Base-by-base conservation (phyloP, 2,113 vertebrate genomes). In the Lasiurus cinereus region DNA sequence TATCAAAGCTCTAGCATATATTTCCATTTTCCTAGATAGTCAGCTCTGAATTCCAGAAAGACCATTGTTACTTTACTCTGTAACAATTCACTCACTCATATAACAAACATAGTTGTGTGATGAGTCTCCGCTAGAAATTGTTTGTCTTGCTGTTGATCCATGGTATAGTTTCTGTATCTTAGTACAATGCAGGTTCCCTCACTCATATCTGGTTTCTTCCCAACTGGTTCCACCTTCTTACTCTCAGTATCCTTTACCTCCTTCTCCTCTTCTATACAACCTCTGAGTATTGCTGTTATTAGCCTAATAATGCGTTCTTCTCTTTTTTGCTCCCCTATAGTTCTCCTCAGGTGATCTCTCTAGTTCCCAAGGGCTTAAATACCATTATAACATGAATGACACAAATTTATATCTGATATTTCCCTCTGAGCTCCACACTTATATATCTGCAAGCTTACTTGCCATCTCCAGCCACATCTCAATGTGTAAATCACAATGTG, bases 241-340 rank as follows among this genome's bases (percentile, higher is more conserved):
- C 3, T 24, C 36, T 83, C 46, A 21, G 0, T 50, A 8, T 29
- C 3, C 15, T 83, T 36, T 8, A 70, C 19, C 14, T 64, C 6
- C 6, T 29, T 14, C 2, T 21, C 72, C 10, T 43, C 24, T n/a
- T 36, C 4, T 2, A 0, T 48, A 15, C 4, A 33, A 0, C 10
- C 12, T 31, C 16, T 36, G 5, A 73, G 10, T 22, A 15, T 67
- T n/a, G 15, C 29, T 76, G 2, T 27, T 90, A 10, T 22, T 66
- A n/a, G 7, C 21, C 79, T 80, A 33, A 62, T 48, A 39, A 6
- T 94, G 46, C 91, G 5, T 24, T 14, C 14, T 59, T 78, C 18
- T 76, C 24, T 43, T 13, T 82, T 48, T 39, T 39, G 39, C 62
- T 64, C 87, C 24, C 2, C 9, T 29, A 22, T 14, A 22, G 48